Conservation (phyloP, 1,140 invertebrate genomes). For the Melipona quadrifasciata region DNA sequence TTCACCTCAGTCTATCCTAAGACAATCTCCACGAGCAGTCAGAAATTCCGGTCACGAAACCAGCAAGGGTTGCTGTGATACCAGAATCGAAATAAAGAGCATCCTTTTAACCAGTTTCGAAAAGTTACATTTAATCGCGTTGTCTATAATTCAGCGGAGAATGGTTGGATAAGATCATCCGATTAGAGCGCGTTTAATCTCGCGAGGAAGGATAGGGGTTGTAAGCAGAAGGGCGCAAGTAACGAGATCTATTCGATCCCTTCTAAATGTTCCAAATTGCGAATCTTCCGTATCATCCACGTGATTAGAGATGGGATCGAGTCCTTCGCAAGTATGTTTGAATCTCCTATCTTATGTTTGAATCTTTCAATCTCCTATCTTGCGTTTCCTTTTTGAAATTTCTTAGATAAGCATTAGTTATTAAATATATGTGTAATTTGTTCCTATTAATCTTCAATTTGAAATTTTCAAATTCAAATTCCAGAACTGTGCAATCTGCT, state of each 20-base stretch:
- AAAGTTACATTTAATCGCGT: slow-evolving; percentile 13
- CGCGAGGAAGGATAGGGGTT: background rate
- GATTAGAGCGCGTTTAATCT: slow-evolving; percentile 52
- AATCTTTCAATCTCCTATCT: no score
- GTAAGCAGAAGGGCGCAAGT: background rate
- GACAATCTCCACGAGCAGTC: background rate
- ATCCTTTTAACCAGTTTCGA: background rate
- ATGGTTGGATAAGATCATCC: slow-evolving; percentile 46
- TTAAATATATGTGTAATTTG: no score
- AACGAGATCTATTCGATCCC: background rate
- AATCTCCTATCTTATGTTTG: background rate
- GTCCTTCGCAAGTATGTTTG: no score
- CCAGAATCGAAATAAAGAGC: background rate
- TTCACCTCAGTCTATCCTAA: background rate
- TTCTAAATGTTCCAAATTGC: slow-evolving; percentile 14
- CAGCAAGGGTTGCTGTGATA: background rate
- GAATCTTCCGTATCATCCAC: slow-evolving; percentile 34
- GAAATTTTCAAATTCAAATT: no score
- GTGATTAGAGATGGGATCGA: no score
- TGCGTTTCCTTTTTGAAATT: background rate
- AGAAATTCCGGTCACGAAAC: slow-evolving; percentile 5
- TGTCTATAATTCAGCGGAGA: slow-evolving; percentile 11
- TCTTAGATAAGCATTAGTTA: no score
- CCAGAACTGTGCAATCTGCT: no score
- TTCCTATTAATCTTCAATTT: no score